Conservation (phyloP, 2,113 vertebrate genomes). For the Lepidothrix coronata region DNA sequence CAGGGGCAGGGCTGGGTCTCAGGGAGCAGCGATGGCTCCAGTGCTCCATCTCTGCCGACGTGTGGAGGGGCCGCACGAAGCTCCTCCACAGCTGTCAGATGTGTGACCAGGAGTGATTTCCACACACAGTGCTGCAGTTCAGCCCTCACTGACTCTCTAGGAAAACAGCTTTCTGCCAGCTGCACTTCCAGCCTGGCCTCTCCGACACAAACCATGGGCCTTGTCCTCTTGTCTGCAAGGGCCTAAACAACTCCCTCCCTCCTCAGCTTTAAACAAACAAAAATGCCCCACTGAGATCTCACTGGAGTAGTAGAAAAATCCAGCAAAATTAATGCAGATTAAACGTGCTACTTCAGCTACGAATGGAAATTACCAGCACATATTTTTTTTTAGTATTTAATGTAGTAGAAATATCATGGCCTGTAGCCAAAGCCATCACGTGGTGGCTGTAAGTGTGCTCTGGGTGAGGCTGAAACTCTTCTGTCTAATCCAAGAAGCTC, state of each 20-base stretch:
- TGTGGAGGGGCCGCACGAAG: background rate
- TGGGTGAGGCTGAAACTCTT: background rate
- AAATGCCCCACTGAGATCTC: background rate
- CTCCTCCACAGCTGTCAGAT: background rate
- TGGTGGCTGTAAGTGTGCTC: background rate
- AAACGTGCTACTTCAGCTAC: background rate
- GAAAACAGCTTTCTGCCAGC: background rate
- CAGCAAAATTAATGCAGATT: background rate
- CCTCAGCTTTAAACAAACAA: background rate
- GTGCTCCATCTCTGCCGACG: background rate
- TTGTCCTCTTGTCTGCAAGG: no score
- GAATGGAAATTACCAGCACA: background rate
- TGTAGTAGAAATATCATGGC: background rate
- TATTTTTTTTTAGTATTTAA: background rate
- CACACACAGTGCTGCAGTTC: background rate
- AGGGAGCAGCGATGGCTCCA: rapidly evolving
- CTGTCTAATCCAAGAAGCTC: background rate
- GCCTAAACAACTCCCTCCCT: background rate
- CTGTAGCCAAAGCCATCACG: background rate
- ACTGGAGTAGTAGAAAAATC: background rate
- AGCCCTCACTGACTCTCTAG: background rate
- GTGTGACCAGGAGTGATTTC: background rate
- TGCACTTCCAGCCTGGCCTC: background rate
- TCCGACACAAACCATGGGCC: rapidly evolving
- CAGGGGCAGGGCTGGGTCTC: background rate